These are phyloP conservation scores for Neoniphon sammara DNA, from an alignment of 2,797 vertebrate species.

Conservation along the genomic window DNA sequence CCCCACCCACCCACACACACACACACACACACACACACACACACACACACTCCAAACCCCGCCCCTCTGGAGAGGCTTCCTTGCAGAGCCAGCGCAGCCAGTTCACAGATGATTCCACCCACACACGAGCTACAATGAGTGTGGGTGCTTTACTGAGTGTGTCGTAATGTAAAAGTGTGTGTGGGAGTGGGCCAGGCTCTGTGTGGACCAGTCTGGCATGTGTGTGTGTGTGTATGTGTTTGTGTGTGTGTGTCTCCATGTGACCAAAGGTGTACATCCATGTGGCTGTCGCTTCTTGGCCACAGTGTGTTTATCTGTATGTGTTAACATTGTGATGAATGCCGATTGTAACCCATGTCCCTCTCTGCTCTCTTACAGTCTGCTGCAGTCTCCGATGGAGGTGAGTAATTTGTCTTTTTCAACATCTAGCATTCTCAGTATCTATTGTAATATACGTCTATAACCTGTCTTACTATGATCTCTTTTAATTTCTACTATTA, in stretches of 20 bases:
- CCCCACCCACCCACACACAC: too few relatives aligned
- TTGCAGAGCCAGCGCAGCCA: conserved; percentile 74
- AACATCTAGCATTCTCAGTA: conserved; percentile 2
- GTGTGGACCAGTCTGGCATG: conserved; percentile 41
- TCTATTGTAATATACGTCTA: neutral
- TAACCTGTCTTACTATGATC: neutral
- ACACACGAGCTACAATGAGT: conserved; percentile 58
- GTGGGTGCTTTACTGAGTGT: conserved; percentile 55
- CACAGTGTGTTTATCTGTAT: conserved; percentile 28
- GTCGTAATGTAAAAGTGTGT: conserved; percentile 57
- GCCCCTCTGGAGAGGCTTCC: conserved; percentile 58
- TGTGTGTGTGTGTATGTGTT: conserved; percentile 2
- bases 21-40: conserved; percentile 11
- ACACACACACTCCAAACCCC: conserved; percentile 42
- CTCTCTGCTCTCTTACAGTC: conserved; percentile 93
- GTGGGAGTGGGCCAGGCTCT: conserved; percentile 46
- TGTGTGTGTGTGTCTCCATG: conserved; percentile 37
- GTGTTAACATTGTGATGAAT: conserved; percentile 72
- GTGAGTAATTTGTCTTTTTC: conserved; percentile 83
- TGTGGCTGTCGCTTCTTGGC: conserved; percentile 38
- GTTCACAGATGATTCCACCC: conserved; percentile 73
- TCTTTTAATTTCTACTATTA: neutral
- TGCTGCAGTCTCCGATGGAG: conserved; percentile 97
- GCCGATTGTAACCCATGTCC: conserved; percentile 88
- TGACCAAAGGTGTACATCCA: conserved; percentile 41